Base-by-base conservation (phyloP, 2,888 invertebrate genomes). In the Temnothorax unifasciatus region DNA sequence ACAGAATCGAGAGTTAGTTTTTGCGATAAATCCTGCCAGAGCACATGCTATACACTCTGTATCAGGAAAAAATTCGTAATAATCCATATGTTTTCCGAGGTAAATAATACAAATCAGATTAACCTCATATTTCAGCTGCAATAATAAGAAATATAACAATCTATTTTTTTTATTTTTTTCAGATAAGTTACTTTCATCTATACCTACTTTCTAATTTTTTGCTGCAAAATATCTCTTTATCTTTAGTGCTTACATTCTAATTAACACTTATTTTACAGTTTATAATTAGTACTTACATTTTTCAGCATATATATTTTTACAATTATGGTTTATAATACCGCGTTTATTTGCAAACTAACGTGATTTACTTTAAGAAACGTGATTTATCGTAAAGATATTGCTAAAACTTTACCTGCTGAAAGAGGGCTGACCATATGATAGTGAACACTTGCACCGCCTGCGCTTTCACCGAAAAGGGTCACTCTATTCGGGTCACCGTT, bases 401-500 rank as follows among this genome's bases (percentile, higher is more conserved):
- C 15, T 9, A 34, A 54, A 61, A 13, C 4, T 81, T 87, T 94
- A 96, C 96, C 96, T 90, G 92, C 94, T 44, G 96, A 96, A 50
- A 95, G 95, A 54, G 96, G 95, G n/a, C 96, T 97, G 61, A 97
- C 94, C 97, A 97, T 97, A 87, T 97, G 97, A 85, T 96, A 97
- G 59, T 97, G 96, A 1, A 96, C 96, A 89, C 97, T 96, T 0
- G 96, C 96, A 0, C 97, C 97, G 4, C 97, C 97, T 0, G 97
- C 97, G 91, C 97, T 97, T 91, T 97, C 97, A 0, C 97, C 97
- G 87, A 97, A 97, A 75, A 97, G 95, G 0, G 97, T 97, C 0
- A 97, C 96, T 9, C 96, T 96, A 38, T 96, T 93, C 0, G 96
- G 96, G 93, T 97, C 96, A 0, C 97, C 97, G 0, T 96, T 96